Evolutionary conservation across 2,797 vertebrate genomes (phyloP).

Genomic region (Catharus ustulatus): DNA sequence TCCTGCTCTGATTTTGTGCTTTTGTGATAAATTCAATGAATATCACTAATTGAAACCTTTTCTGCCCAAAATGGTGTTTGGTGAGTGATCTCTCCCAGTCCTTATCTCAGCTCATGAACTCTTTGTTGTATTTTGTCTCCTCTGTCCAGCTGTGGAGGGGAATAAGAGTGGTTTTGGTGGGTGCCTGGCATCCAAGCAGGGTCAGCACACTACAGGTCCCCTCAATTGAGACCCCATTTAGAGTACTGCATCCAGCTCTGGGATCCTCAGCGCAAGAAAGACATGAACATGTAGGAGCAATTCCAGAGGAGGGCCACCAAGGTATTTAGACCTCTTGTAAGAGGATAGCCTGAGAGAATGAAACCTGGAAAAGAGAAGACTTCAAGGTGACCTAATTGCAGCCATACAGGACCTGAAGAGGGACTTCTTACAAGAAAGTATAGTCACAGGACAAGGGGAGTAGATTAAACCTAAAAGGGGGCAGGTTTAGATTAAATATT

Average conservation of each 20-base stretch:
- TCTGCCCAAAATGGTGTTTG: background rate
- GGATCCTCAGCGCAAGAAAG: background rate
- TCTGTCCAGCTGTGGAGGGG: background rate
- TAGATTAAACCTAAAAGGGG: background rate
- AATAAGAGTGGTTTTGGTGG: background rate
- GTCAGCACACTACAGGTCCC: background rate
- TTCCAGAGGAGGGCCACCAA: background rate
- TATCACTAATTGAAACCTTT: background rate
- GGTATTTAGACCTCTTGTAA: background rate
- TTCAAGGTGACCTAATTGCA: background rate
- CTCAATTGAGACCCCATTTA: rapidly evolving
- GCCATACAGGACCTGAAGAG: background rate
- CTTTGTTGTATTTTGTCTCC: background rate
- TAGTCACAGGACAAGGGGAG: background rate
- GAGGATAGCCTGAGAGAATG: background rate
- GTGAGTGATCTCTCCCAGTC: background rate
- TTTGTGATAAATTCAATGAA: background rate
- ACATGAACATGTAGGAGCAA: background rate
- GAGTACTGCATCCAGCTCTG: background rate
- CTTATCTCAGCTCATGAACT: background rate
- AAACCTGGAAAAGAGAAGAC: background rate
- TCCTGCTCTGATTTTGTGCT: background rate
- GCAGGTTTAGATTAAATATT: background rate
- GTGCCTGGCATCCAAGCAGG: background rate
- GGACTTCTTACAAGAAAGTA: rapidly evolving